phyloP scores from a whole-genome alignment of 2,113 vertebrate species.

The Felis catus region F.catus_Fca126_mat1.0 CM031414.1:139680001-139680500 shows the following conservation, averaged over 20 bases:
- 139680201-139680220: accelerated
- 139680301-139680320: too few species aligned
- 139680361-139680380: background rate
- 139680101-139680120: too few species aligned
- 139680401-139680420: background rate
- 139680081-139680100: too few species aligned
- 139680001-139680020: accelerated
- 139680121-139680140: too few species aligned
- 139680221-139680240: accelerated
- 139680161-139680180: background rate
- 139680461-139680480: background rate
- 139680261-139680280: accelerated
- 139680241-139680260: too few species aligned
- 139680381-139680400: background rate
- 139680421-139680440: background rate
- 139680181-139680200: accelerated
- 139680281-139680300: too few species aligned
- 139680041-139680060: background rate
- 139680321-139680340: background rate
- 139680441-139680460: background rate
- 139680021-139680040: accelerated
- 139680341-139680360: background rate
- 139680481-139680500: background rate
- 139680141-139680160: accelerated
- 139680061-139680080: too few species aligned